phyloP scores from a whole-genome alignment of 2,888 invertebrate genomes.

The Ennomos fuscantarius region DNA sequence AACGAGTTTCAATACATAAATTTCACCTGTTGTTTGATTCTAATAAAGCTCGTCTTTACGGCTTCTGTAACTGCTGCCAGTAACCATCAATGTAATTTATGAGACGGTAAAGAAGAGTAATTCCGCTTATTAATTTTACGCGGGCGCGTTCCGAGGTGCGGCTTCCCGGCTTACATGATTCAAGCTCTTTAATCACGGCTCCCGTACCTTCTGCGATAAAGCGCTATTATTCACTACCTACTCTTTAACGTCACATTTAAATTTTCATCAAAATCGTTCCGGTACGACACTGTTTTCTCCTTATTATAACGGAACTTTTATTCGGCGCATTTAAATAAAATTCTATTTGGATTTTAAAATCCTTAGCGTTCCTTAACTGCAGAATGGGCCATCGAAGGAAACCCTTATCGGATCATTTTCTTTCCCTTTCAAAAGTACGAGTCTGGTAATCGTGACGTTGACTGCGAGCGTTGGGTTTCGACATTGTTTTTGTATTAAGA shows the following conservation, averaged over 20 bases:
- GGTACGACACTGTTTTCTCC: conserved; percentile 19
- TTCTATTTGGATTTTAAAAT: conserved; percentile 53
- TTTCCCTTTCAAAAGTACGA: conserved; percentile 52
- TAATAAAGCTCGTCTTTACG: conserved; percentile 72
- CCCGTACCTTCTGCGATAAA: conserved; percentile 45
- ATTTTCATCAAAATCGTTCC: conserved; percentile 36
- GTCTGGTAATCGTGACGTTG: conserved; percentile 39
- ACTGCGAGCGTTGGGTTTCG: conserved; percentile 22
- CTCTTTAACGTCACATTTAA: conserved; percentile 50
- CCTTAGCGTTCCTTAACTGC: conserved; percentile 50
- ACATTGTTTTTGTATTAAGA: conserved; percentile 50
- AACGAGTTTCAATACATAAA: conserved; percentile 44
- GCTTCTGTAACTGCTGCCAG: conserved; percentile 69
- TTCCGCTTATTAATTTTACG: conserved; percentile 79
- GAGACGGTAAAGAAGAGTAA: conserved; percentile 75
- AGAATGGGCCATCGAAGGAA: conserved; percentile 58
- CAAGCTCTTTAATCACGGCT: conserved; percentile 62
- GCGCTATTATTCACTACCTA: conserved; percentile 51
- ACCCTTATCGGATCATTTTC: conserved; percentile 62
- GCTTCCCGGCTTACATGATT: conserved; percentile 71
- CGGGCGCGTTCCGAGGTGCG: conserved; percentile 65
- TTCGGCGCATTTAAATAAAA: conserved; percentile 47
- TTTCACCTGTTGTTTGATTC: conserved; percentile 64
- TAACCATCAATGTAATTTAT: conserved; percentile 79
- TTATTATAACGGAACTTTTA: conserved; percentile 42